Evolutionary conservation across 2,797 vertebrate genomes (phyloP).

Genomic region (Botia almorhae): DNA sequence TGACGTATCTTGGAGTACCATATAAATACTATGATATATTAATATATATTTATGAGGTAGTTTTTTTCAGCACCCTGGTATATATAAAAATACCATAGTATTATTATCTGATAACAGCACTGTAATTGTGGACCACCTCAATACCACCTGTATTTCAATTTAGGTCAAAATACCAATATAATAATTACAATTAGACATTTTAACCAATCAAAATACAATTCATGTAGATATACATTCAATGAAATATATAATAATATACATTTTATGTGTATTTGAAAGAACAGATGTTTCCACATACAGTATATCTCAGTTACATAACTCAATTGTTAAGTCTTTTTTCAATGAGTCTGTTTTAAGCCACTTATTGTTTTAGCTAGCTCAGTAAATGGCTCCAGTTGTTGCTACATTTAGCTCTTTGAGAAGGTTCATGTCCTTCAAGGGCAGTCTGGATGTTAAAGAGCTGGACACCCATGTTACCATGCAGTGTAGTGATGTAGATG

Average conservation of each 20-base stretch:
- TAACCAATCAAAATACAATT: too few species aligned
- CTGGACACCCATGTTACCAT: too few species aligned
- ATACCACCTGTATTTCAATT: background rate
- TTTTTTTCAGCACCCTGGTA: too few species aligned
- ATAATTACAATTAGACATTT: background rate
- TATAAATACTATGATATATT: too few species aligned
- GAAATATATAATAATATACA: too few species aligned
- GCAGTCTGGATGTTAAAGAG: constrained; percentile 5
- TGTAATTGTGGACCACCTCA: too few species aligned
- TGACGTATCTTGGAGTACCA: too few species aligned
- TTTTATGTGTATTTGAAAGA: background rate
- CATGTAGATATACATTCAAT: too few species aligned
- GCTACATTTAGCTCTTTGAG: constrained; percentile 30
- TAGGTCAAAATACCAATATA: background rate
- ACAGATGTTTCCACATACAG: background rate
- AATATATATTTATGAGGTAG: too few species aligned
- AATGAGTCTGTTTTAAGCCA: constrained; percentile 46
- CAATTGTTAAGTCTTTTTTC: constrained; percentile 15
- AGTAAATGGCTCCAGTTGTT: constrained; percentile 48
- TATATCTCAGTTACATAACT: background rate
- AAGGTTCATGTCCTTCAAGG: constrained; percentile 28
- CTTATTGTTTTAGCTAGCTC: constrained; percentile 46
- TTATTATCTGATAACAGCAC: too few species aligned
- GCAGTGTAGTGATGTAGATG: background rate
- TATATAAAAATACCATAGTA: too few species aligned